phyloP scores from a whole-genome alignment of 2,888 invertebrate species.

The Venustoraphidia nigricollis region DNA sequence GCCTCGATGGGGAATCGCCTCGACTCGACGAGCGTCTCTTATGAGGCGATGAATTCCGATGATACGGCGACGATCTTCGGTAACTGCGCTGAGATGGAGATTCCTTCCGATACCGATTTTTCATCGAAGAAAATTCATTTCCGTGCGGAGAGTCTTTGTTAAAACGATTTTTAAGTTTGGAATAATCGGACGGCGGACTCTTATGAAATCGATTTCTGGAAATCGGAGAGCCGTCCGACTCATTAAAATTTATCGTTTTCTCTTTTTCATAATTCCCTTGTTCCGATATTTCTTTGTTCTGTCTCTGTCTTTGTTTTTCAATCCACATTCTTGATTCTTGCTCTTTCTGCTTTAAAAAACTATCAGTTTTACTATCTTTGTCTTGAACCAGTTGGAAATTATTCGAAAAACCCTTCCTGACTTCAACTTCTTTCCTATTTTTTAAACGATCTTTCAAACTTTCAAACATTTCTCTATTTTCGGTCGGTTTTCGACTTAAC shows the following conservation, averaged over 20 bases:
- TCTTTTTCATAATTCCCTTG: constrained; percentile 20
- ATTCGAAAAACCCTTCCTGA: too few species aligned
- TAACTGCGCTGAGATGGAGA: too few species aligned
- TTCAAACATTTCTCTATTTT: constrained; percentile 32
- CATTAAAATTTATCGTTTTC: constrained; percentile 7
- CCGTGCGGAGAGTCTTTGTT: too few species aligned
- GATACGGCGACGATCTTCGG: constrained; percentile 1
- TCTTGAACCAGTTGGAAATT: constrained; percentile 10
- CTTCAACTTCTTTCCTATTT: constrained; percentile 31
- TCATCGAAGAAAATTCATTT: too few species aligned
- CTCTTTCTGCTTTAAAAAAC: constrained; percentile 17
- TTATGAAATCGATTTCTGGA: too few species aligned
- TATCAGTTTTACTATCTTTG: constrained; percentile 22
- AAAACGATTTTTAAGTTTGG: too few species aligned
- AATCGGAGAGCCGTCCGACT: too few species aligned
- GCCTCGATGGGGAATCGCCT: too few species aligned
- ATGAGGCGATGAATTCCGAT: constrained; percentile 1
- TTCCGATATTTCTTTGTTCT: constrained; percentile 24
- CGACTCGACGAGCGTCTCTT: too few species aligned
- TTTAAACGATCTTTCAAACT: constrained; percentile 35
- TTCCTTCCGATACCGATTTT: too few species aligned
- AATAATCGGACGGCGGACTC: too few species aligned
- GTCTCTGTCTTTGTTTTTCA: constrained; percentile 23
- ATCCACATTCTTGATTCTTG: constrained; percentile 24
- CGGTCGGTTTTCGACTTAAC: constrained; percentile 28